A percentile compares a stretch with the other conserved stretches of the same genome.
These are phyloP conservation scores for Margarornis squamiger DNA, from an alignment of 2,797 vertebrate genomes.

Conservation along the genomic window DNA sequence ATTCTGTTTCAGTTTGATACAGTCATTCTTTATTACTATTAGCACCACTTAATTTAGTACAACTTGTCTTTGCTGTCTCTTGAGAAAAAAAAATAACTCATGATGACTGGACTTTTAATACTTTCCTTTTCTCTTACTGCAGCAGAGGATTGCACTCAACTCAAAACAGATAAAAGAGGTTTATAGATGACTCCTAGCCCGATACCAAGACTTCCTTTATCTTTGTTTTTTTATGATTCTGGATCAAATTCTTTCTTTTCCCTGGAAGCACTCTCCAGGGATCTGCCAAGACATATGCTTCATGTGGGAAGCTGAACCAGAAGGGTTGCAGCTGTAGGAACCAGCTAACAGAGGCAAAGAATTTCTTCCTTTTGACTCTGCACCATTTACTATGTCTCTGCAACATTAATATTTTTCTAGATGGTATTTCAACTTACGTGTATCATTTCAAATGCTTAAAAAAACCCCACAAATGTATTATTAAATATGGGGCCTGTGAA, in stretches of 20 bases:
- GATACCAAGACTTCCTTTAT: background rate
- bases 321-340: background rate
- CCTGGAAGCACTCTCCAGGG: background rate
- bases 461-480: accelerated
- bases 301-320: background rate
- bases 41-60: background rate
- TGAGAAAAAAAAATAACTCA: background rate
- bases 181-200: background rate
- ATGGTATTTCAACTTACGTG: background rate
- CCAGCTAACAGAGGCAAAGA: background rate
- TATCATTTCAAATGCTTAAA: background rate
- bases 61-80: background rate
- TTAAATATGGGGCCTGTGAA: background rate
- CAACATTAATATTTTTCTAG: background rate
- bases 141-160: background rate
- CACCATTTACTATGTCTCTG: background rate
- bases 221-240: background rate
- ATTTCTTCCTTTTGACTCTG: background rate
- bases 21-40: background rate
- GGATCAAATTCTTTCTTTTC: background rate
- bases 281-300: background rate
- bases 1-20: background rate
- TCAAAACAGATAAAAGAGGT: background rate
- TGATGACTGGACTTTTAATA: background rate
- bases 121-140: background rate